Evolutionary conservation across 2,888 invertebrate genomes (phyloP).

Genomic region (Rhamphomyia laevipes): DNA sequence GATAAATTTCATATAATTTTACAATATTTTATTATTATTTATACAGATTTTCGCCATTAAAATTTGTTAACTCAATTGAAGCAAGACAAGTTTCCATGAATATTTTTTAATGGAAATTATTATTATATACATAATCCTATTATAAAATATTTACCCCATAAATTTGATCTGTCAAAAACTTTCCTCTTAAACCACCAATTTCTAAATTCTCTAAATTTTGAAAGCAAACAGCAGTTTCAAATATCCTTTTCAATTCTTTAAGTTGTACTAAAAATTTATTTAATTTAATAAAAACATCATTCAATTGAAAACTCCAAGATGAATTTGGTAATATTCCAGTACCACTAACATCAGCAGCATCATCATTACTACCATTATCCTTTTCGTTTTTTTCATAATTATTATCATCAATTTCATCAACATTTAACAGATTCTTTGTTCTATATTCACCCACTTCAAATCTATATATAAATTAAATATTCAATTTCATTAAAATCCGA

Average conservation of each 20-base stretch:
- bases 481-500: too few relatives aligned
- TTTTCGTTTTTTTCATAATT: neutral
- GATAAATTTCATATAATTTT: too few relatives aligned
- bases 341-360: too few relatives aligned
- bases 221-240: conserved; percentile 70
- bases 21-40: neutral
- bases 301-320: conserved; percentile 61
- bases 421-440: neutral
- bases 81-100: too few relatives aligned
- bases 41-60: neutral
- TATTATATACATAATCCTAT: neutral
- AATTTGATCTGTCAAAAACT: conserved; percentile 27
- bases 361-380: too few relatives aligned
- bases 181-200: conserved; percentile 43
- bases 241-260: conserved; percentile 53
- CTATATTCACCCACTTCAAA: too few relatives aligned
- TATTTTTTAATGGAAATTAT: neutral
- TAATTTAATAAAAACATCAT: conserved; percentile 58
- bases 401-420: neutral
- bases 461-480: too few relatives aligned
- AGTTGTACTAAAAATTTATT: conserved; percentile 53
- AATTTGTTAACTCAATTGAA: neutral
- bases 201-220: conserved; percentile 80
- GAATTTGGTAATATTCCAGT: conserved; percentile 19
- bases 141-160: conserved; percentile 21